Conservation (phyloP, 1,140 invertebrate genomes). For the Lanistes nyassanus region DNA sequence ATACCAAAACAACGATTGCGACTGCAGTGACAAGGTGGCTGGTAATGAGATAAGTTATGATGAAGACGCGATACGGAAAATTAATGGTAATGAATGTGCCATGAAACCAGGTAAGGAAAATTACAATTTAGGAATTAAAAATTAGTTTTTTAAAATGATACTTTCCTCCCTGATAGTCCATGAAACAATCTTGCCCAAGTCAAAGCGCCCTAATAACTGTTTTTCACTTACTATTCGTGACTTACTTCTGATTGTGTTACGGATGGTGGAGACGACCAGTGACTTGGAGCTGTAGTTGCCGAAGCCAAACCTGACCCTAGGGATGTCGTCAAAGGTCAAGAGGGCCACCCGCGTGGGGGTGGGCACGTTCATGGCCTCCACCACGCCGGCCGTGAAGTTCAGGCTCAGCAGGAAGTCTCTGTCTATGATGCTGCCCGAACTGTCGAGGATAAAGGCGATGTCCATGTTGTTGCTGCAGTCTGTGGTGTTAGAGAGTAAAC, state of each 20-base stretch:
- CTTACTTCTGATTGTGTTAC: not conserved
- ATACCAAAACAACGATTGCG: not conserved
- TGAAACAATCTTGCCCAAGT: not conserved
- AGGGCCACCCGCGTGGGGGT: constrained; percentile 18
- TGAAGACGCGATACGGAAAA: too few relatives aligned
- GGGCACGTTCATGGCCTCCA: constrained; percentile 27
- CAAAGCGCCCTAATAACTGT: not conserved
- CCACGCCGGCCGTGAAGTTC: constrained; percentile 30
- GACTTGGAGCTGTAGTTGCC: not conserved
- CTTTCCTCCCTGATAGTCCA: not conserved
- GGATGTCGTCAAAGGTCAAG: not conserved
- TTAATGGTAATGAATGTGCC: too few relatives aligned
- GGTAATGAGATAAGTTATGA: not conserved
- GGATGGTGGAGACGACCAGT: not conserved
- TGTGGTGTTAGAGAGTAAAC: not conserved
- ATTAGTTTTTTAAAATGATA: not conserved
- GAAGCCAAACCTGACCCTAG: not conserved
- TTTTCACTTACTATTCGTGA: too few relatives aligned
- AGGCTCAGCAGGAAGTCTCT: constrained; percentile 30
- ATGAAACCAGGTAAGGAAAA: not conserved
- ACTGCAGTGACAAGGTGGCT: not conserved
- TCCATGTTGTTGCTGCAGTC: constrained; percentile 30
- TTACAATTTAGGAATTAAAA: not conserved
- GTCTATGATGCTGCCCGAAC: constrained; percentile 38
- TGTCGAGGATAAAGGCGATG: constrained; percentile 46